Conservation (phyloP, 2,888 invertebrate species). For the Leucozona laternaria region DNA sequence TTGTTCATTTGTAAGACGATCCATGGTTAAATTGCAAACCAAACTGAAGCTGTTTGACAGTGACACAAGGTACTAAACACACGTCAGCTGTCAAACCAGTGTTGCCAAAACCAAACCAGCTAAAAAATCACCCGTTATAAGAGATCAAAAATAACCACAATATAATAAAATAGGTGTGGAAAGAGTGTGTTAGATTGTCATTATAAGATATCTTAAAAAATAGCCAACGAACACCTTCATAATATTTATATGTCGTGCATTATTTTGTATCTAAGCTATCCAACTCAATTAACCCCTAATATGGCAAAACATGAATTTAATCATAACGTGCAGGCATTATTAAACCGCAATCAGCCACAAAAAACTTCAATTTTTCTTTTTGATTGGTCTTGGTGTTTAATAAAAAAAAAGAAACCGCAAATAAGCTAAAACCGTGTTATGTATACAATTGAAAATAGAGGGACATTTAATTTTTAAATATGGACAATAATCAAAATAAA, state of each 20-base stretch:
- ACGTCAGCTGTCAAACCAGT: too few species aligned
- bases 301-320: conserved; percentile 6
- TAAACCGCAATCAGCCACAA: background rate
- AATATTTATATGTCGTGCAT: background rate
- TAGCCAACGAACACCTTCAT: background rate
- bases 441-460: background rate
- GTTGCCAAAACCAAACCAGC: too few species aligned
- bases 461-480: background rate
- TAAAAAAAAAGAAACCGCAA: background rate
- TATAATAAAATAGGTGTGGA: conserved; percentile 11
- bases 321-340: background rate
- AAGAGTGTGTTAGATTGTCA: background rate
- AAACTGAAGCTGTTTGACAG: too few species aligned
- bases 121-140: too few species aligned
- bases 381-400: background rate
- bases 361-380: conserved; percentile 1
- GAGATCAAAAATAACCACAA: conserved; percentile 1
- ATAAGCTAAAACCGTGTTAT: background rate
- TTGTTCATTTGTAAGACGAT: too few species aligned
- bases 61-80: too few species aligned
- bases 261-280: conserved; percentile 5
- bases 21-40: too few species aligned
- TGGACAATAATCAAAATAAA: background rate
- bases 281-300: conserved; percentile 21
- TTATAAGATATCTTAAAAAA: background rate